Evolutionary conservation across 1,140 invertebrate genomes (phyloP).

Genomic region (Cotesia typhae): DNA sequence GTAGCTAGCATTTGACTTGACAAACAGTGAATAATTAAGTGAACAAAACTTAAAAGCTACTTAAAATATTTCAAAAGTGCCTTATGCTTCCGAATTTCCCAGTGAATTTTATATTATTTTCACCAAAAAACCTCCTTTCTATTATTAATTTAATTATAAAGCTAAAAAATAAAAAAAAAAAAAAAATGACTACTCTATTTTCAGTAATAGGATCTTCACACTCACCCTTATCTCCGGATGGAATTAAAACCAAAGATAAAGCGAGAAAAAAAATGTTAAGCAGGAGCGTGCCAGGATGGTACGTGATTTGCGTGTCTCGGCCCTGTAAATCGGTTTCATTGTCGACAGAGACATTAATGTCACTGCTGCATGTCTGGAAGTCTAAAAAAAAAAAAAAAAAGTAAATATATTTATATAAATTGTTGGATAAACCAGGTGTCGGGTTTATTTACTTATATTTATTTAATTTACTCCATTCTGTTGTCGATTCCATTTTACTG

Average conservation of each 20-base stretch:
- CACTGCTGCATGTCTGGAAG: constrained; percentile 29
- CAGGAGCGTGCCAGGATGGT: constrained; percentile 17
- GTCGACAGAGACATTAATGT: constrained; percentile 26
- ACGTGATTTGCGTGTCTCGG: constrained; percentile 32
- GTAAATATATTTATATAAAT: too few relatives aligned
- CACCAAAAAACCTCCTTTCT: neutral
- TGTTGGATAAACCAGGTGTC: too few relatives aligned
- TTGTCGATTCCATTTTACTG: too few relatives aligned
- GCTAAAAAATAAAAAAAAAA: too few relatives aligned
- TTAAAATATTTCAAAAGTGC: constrained; percentile 1
- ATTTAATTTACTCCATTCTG: too few relatives aligned
- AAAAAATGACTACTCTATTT: too few relatives aligned
- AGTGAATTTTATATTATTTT: neutral
- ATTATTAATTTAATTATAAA: too few relatives aligned
- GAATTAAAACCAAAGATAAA: too few relatives aligned
- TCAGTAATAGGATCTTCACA: too few relatives aligned
- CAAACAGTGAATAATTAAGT: constrained; percentile 3
- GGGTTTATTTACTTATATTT: too few relatives aligned
- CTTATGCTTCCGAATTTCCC: too few relatives aligned
- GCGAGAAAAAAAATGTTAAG: neutral
- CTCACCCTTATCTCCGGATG: neutral
- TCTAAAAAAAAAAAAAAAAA: too few relatives aligned
- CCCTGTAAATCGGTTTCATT: constrained; percentile 34
- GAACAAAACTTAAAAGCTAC: constrained; percentile 9
- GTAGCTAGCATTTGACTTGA: constrained; percentile 23